Percentiles rank a stretch among this genome's conserved stretches.
Conservation (phyloP, 2,797 vertebrate species). For the Caiman crocodilus region DNA sequence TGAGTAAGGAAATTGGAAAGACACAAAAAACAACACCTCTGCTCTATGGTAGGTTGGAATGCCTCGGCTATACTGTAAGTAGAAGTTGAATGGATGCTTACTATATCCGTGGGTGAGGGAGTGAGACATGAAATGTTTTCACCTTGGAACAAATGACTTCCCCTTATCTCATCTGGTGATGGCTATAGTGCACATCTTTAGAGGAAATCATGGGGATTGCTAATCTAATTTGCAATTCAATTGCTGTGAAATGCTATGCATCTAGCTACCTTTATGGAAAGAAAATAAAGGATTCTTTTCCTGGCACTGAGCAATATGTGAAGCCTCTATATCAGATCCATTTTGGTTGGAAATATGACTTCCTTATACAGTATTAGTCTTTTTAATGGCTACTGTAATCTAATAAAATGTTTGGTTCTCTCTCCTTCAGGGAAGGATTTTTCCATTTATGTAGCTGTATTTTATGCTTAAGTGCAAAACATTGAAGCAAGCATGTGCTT, state of each 20-base stretch:
- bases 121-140: not conserved
- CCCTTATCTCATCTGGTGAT: not conserved
- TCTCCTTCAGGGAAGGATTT: not conserved
- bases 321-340: slow-evolving; percentile 3
- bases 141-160: not conserved
- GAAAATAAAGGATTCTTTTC: not conserved
- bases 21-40: too few species aligned
- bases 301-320: not conserved
- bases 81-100: too few species aligned
- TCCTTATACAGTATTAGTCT: slow-evolving; percentile 8
- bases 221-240: not conserved
- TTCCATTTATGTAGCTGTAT: too few species aligned
- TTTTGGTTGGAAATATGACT: not conserved
- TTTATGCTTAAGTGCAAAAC: too few species aligned
- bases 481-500: too few species aligned
- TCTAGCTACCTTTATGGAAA: not conserved
- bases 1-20: too few species aligned
- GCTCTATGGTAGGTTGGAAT: not conserved
- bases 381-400: not conserved
- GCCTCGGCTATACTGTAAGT: not conserved
- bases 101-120: too few species aligned
- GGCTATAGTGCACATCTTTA: not conserved
- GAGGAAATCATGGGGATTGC: not conserved
- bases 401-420: too few species aligned
- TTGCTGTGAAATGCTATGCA: not conserved